Evolutionary conservation across 2,888 invertebrate genomes (phyloP), one percentile per base, ranked within the genome.

Genomic region (Elmis aenea): DNA sequence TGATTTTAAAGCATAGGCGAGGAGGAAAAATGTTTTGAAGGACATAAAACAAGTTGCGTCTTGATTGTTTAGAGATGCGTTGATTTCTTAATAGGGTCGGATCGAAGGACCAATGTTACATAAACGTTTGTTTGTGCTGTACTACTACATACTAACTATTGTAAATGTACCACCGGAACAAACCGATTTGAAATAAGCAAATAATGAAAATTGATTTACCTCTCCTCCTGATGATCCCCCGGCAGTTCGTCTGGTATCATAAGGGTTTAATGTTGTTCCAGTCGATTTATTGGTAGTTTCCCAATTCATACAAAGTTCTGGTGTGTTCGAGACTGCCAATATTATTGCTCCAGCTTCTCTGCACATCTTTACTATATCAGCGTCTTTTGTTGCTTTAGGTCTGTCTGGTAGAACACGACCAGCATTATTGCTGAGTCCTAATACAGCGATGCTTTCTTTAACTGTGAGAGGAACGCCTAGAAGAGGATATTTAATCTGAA

Each of bases 151-250:
- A n/a, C n/a, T n/a, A n/a, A n/a, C n/a, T n/a, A n/a, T n/a, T n/a
- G n/a, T n/a, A n/a, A n/a, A n/a, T n/a, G n/a, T n/a, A n/a, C n/a
- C n/a, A n/a, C n/a, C n/a, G n/a, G n/a, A n/a, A n/a, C n/a, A n/a
- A n/a, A n/a, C n/a, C n/a, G n/a, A n/a, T n/a, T n/a, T n/a, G n/a
- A n/a, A n/a, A n/a, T n/a, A n/a, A n/a, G n/a, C n/a, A n/a, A n/a
- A n/a, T n/a, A n/a, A n/a, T n/a, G n/a, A n/a, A n/a, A n/a, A n/a
- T n/a, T n/a, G n/a, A 22, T 65, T 51, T 55, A 85, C 88, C 74
- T 90, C 89, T 5, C 87, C 88, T 20, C 93, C 93, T 1, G 91
- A 91, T 18, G 92, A 93, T 3, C 95, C 94, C 0, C 92, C 94
- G 0, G 83, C 71, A 0, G 79, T 87, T 50, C 81, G 73, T 0